Base-by-base conservation (phyloP, 1,140 invertebrate genomes). In the Cotesia typhae region DNA sequence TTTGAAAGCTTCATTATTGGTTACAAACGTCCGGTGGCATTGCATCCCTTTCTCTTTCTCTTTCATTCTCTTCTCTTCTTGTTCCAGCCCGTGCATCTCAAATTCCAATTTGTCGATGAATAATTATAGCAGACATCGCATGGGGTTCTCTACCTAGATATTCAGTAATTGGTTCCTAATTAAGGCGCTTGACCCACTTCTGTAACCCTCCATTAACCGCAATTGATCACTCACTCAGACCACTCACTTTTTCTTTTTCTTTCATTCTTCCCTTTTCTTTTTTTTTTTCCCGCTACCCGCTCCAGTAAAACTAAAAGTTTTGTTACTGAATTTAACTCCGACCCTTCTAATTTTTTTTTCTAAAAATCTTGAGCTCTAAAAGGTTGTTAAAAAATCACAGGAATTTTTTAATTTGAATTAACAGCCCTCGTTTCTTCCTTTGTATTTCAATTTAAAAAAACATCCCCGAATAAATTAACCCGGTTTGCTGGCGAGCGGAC, bases 81-180 rank as follows among this genome's bases (percentile, higher is more conserved):
- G 63, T 52, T 51, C 69, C 55, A 20, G 20, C 47, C 12, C 60
- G 35, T 70, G 36, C 52, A 41, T 37, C 67, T 70, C 67, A 60
- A 70, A 74, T 74, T 74, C 70, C 70, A 74, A 76, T 74, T 76
- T 72, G 75, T 74, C 55, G 68, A 73, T 75, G 61, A 67, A 75
- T 75, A 75, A 75, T 75, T 73, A 75, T 73, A 70, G 67, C 67
- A 68, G 72, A 69, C 53, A 70, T 70, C 63, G 61, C 63, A 66
- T 47, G 53, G 61, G 64, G 64, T 51, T 64, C 53, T 57, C 63
- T 59, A 72, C 74, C 70, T 67, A 76, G 77, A 80, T 75, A 75
- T 73, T 78, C 77, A 76, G 79, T 83, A 83, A 82, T 81, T 81
- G 76, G 75, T 75, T 81, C 76, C 78, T 78, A 81, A 83, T 82